Conservation (phyloP, 2,113 vertebrate genomes). For the Monopterus albus region DNA sequence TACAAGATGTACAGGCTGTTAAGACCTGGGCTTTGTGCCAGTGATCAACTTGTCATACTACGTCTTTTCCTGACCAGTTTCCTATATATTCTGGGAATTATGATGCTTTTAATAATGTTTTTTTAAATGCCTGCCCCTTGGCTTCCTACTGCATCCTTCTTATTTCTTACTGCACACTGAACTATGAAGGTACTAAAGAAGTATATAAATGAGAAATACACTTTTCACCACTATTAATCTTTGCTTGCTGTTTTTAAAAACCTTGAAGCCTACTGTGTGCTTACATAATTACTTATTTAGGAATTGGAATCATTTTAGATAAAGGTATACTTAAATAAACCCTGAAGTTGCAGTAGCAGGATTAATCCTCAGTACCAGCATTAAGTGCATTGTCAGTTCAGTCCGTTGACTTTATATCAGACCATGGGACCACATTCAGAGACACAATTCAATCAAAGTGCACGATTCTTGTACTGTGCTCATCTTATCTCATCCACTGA, state of each 20-base stretch:
- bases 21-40: conserved; percentile 25
- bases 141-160: conserved; percentile 26
- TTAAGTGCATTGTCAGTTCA: too few relatives aligned
- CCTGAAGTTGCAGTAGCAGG: too few relatives aligned
- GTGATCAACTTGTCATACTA: conserved; percentile 9
- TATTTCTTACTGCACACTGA: not conserved
- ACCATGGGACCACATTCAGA: too few relatives aligned
- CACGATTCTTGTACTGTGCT: too few relatives aligned
- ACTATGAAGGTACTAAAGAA: too few relatives aligned
- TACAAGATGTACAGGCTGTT: conserved; percentile 4
- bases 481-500: too few relatives aligned
- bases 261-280: not conserved
- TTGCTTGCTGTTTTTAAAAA: not conserved
- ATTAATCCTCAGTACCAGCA: too few relatives aligned
- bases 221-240: not conserved
- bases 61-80: conserved; percentile 14
- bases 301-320: not conserved
- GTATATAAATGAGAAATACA: too few relatives aligned
- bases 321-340: too few relatives aligned
- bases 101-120: conserved; percentile 12
- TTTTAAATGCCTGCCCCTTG: conserved; percentile 18
- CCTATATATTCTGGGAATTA: conserved; percentile 5
- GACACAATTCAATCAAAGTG: too few relatives aligned
- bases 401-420: too few relatives aligned
- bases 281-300: not conserved